Base-by-base conservation (phyloP, 2,113 vertebrate species). In the Myotis brandtii region DNA sequence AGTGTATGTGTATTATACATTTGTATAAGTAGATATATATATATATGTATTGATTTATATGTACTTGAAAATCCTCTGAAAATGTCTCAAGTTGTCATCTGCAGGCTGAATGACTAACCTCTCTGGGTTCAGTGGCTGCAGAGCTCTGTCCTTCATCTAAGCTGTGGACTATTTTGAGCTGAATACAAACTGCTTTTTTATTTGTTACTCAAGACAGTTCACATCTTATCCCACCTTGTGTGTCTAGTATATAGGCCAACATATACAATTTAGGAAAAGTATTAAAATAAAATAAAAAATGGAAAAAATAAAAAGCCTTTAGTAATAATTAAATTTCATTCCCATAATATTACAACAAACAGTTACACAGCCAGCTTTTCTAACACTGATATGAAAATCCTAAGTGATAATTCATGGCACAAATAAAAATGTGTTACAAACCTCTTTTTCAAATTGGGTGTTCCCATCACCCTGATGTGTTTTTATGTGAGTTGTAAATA, bases 41-140 rank as follows among this genome's bases (percentile, higher is more conserved):
- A 9, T 13, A 11, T 25, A 25, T 59, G 25, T 18, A 14, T 46
- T 11, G 46, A 46, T 46, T 10, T n/a, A n/a, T 17, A 32, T 67
- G 52, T 37, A 46, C 83, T 88, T 84, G 72, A 73, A 90, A 88
- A 76, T 77, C 54, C 93, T 98, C 93, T 97, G 95, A 94, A 89
- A 97, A 94, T 79, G 91, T 92, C 95, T 96, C 84, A 95, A 37
- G 67, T 98, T 93, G 90, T 94, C 97, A 98, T 97, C 85, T 96
- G 84, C 95, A 97, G 92, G 97, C 96, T 96, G 97, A 98, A 98
- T 97, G 98, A 97, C 98, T 97, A 97, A 98, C 95, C 96, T 97
- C 72, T 97, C 92, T 86, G 94, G 95, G 93, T 95, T 97, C 81
- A 2, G 54, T 18, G 86, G 88, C 93, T 97, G 72, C 46, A 97